Evolutionary conservation across 2,797 vertebrate genomes (phyloP).

Genomic region (Pseudopleuronectes americanus): DNA sequence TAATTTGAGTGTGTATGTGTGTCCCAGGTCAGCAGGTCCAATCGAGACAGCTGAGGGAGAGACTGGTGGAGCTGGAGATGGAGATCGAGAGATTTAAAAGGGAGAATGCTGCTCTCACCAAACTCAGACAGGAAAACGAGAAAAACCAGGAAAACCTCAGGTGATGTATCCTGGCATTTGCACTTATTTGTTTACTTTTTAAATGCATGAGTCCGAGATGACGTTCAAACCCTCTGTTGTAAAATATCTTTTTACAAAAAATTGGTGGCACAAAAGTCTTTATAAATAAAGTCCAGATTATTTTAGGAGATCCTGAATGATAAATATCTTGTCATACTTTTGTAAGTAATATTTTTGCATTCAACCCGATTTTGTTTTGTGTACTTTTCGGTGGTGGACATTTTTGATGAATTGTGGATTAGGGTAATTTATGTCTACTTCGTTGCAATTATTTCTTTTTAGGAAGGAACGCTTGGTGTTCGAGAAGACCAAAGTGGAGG

Average conservation of each 20-base stretch:
- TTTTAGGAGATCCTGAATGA: too few relatives aligned
- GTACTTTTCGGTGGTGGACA: background rate
- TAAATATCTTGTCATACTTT: too few relatives aligned
- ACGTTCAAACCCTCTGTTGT: too few relatives aligned
- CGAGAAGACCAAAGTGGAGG: slow-evolving; percentile 86
- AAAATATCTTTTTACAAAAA: too few relatives aligned
- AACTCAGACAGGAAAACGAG: slow-evolving; percentile 89
- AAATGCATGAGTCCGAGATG: too few relatives aligned
- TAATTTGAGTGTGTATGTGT: background rate
- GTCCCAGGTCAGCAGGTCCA: slow-evolving; percentile 73
- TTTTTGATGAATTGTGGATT: too few relatives aligned
- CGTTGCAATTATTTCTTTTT: background rate
- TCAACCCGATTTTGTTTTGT: background rate
- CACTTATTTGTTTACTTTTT: too few relatives aligned
- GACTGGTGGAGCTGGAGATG: slow-evolving; percentile 88
- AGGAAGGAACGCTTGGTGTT: slow-evolving; percentile 91
- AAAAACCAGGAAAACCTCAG: slow-evolving; percentile 84
- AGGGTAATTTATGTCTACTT: too few relatives aligned
- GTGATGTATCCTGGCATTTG: slow-evolving; percentile 62
- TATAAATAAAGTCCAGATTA: too few relatives aligned
- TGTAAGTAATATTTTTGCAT: too few relatives aligned
- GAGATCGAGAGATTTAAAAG: slow-evolving; percentile 95
- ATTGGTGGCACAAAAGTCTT: too few relatives aligned
- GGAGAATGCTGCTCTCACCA: slow-evolving; percentile 88
- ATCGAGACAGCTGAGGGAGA: slow-evolving; percentile 89